Conservation (phyloP, 2,888 invertebrate species). For the Gisinianus flammeolus region DNA sequence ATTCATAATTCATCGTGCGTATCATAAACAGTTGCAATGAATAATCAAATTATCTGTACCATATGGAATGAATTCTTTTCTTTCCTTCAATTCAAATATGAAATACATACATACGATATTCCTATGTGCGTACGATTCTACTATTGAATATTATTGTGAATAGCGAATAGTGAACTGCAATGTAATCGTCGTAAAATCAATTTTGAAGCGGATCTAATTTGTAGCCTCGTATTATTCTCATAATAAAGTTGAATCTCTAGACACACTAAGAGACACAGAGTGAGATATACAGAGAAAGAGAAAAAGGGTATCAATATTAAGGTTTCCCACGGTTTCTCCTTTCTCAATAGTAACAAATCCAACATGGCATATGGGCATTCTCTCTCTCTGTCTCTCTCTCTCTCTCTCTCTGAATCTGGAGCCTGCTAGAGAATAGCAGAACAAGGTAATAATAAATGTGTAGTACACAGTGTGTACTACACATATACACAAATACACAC, state of each 20-base stretch:
- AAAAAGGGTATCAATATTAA: constrained; percentile 29
- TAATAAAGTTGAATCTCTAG: not conserved
- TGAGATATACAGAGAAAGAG: not conserved
- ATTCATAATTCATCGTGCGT: not conserved
- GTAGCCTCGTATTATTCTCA: not conserved
- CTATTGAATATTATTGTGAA: not conserved
- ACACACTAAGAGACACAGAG: not conserved
- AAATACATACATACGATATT: too few species aligned
- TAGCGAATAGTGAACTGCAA: not conserved
- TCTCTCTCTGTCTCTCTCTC: not conserved
- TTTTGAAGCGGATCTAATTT: constrained; percentile 26
- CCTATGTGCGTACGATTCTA: too few species aligned
- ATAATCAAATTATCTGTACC: constrained; percentile 19
- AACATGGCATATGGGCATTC: not conserved
- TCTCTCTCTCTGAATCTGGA: too few species aligned
- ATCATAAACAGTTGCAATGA: constrained; percentile 24
- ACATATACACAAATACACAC: not conserved
- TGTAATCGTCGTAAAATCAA: constrained; percentile 32
- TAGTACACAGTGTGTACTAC: not conserved
- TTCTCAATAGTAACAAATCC: constrained; percentile 16
- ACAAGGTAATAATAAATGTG: too few species aligned
- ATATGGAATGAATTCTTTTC: constrained; percentile 6
- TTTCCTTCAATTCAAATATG: not conserved
- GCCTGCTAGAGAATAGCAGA: too few species aligned
- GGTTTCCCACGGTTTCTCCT: constrained; percentile 33